Percentiles rank a stretch among this genome's conserved stretches.
These are phyloP conservation scores for Aptenodytes patagonicus DNA, from an alignment of 2,113 vertebrate genomes.

Conservation along the genomic window DNA sequence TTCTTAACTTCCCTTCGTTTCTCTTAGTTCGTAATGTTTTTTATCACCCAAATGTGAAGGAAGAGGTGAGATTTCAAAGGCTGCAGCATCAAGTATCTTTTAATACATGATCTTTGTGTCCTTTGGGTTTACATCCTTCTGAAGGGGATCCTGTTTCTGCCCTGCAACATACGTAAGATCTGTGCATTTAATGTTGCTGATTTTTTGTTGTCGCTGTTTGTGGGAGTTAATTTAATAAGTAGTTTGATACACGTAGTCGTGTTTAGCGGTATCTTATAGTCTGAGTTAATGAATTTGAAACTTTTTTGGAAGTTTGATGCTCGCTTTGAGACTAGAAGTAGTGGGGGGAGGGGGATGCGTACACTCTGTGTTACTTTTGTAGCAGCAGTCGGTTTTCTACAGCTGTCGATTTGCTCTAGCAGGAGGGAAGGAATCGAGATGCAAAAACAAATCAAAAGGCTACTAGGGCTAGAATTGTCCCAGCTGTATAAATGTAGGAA, in stretches of 20 bases:
- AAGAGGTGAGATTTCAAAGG: conserved; percentile 68
- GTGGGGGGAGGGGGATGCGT: background rate
- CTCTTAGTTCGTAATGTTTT: conserved; percentile 68
- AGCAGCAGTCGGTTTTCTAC: background rate
- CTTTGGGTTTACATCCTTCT: conserved; percentile 69
- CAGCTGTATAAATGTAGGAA: background rate
- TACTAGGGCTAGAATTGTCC: background rate
- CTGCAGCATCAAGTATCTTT: conserved; percentile 66
- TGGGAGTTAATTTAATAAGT: conserved; percentile 49
- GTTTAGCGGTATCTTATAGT: background rate
- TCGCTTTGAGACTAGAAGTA: background rate
- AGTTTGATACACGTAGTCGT: conserved; percentile 28
- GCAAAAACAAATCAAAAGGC: background rate
- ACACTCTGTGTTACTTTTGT: background rate
- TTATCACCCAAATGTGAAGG: conserved; percentile 66
- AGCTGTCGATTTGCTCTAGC: background rate
- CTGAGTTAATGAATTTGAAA: conserved; percentile 15
- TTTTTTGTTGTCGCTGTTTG: conserved; percentile 57
- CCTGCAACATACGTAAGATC: conserved; percentile 64
- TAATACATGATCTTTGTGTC: conserved; percentile 65
- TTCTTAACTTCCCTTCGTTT: conserved; percentile 68
- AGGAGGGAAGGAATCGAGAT: background rate
- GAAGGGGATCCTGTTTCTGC: conserved; percentile 66
- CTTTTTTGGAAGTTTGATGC: background rate
- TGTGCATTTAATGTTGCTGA: conserved; percentile 64